phyloP scores from a whole-genome alignment of 1,140 invertebrate genomes.

The Centruroides vittatus region DNA sequence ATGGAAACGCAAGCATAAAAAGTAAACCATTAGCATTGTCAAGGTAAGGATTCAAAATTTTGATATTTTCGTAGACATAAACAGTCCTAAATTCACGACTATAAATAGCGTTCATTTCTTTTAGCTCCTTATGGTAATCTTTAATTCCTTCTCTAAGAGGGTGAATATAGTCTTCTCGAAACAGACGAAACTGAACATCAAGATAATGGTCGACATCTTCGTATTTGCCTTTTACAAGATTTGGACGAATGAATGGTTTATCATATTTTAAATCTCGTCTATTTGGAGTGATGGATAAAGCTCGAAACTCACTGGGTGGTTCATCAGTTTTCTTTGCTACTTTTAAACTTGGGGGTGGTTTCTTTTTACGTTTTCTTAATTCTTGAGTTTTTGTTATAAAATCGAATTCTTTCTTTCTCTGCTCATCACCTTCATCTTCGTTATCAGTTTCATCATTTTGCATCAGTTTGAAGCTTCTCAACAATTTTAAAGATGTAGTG shows the following conservation, averaged over 20 bases:
- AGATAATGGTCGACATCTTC: conserved; percentile 51
- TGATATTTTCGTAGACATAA: not conserved
- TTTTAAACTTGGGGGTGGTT: too few species aligned
- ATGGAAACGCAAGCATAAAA: not conserved
- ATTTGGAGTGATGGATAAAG: conserved; percentile 12
- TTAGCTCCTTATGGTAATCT: conserved; percentile 7
- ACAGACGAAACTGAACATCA: conserved; percentile 55
- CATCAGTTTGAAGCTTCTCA: too few species aligned
- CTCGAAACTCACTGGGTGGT: conserved; percentile 13
- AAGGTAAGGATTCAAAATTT: not conserved
- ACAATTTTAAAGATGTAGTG: too few species aligned
- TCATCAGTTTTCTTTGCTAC: too few species aligned
- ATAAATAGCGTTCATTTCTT: not conserved
- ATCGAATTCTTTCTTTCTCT: too few species aligned
- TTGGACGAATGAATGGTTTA: conserved; percentile 37
- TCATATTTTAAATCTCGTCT: conserved; percentile 4
- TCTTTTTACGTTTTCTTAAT: too few species aligned
- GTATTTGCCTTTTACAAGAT: conserved; percentile 44
- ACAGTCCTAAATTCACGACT: not conserved
- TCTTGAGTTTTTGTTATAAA: too few species aligned
- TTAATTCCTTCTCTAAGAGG: conserved; percentile 27
- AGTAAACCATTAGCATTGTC: not conserved
- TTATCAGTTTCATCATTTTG: too few species aligned
- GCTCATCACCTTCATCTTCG: too few species aligned
- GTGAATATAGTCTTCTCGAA: conserved; percentile 48